Base-by-base conservation (phyloP, 2,113 vertebrate genomes). In the Strix uralensis region DNA sequence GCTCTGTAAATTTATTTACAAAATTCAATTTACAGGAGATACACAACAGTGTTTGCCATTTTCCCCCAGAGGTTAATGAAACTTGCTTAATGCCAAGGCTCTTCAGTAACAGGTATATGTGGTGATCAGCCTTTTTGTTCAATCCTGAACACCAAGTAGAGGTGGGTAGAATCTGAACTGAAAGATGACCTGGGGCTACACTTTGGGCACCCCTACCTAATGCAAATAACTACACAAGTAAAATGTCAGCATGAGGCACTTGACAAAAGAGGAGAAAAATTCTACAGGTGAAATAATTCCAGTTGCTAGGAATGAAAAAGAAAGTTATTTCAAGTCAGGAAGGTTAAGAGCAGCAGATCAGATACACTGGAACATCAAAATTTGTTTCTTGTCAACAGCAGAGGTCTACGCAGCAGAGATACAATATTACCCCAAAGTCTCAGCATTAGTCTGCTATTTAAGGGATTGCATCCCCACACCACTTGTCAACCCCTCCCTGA, bases 181-280 rank as follows among this genome's bases (percentile, higher is more conserved):
- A n/a, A 83, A 81, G 70, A 83, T 86, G 90, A 77, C 94, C 82
- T 86, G 55, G 82, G 96, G 54, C 89, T 90, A 92, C 2, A 27
- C 54, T 96, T 96, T 97, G 96, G 96, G 94, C 97, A 97, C 94
- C 88, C 95, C 85, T 92, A 38, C 67, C 69, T 95, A 86, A 69
- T 27, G 57, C 71, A 92, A 82, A 74, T 23, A 86, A 93, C 91
- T 87, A 93, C 40, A 65, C 36, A 94, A 73, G 61, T 47, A 70
- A 80, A 71, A 92, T 18, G 30, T 84, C 85, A 96, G 57, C 72
- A 72, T 0, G 15, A 96, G 82, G 55, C 82, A 93, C 88, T 95
- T 73, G 63, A 93, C 70, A 95, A 91, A 95, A 97, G 58, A 91
- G 69, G 85, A 83, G 88, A 88, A 93, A 93, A 92, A 88, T 47